Conservation (phyloP, 2,797 vertebrate genomes). For the Esox masquinongy region DNA sequence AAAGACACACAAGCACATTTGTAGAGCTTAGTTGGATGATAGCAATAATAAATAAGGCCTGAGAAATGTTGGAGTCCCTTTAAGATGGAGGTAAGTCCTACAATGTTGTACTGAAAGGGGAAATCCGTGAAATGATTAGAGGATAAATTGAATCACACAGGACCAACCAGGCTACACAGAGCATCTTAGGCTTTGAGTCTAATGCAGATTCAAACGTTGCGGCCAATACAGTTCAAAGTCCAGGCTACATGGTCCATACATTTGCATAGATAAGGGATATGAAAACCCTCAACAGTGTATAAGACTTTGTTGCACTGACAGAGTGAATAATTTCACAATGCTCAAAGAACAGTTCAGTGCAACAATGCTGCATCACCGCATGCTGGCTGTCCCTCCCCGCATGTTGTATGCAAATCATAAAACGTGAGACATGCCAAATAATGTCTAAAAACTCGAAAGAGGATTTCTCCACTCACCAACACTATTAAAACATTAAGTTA, state of each 20-base stretch:
- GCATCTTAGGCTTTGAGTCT: not conserved
- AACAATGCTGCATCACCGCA: constrained; percentile 16
- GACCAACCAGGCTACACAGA: not conserved
- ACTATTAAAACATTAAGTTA: not conserved
- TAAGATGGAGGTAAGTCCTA: not conserved
- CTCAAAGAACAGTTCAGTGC: constrained; percentile 22
- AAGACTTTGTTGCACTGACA: not conserved
- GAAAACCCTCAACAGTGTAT: constrained; percentile 8
- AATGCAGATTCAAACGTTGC: not conserved
- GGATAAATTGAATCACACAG: not conserved
- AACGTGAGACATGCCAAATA: not conserved
- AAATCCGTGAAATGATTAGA: not conserved
- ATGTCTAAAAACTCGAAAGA: not conserved
- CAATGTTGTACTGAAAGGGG: not conserved
- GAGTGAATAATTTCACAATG: constrained; percentile 8
- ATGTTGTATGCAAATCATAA: not conserved
- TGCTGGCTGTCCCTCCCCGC: not conserved
- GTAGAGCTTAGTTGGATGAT: too few relatives aligned
- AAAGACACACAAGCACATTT: too few relatives aligned
- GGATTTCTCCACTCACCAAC: not conserved
- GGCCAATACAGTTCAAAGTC: not conserved
- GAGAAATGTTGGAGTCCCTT: not conserved
- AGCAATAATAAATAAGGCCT: too few relatives aligned
- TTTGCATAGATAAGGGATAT: constrained; percentile 15
- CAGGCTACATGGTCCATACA: constrained; percentile 11